Evolutionary conservation across 2,888 invertebrate genomes (phyloP).

Genomic region (Chelonus formosanus): DNA sequence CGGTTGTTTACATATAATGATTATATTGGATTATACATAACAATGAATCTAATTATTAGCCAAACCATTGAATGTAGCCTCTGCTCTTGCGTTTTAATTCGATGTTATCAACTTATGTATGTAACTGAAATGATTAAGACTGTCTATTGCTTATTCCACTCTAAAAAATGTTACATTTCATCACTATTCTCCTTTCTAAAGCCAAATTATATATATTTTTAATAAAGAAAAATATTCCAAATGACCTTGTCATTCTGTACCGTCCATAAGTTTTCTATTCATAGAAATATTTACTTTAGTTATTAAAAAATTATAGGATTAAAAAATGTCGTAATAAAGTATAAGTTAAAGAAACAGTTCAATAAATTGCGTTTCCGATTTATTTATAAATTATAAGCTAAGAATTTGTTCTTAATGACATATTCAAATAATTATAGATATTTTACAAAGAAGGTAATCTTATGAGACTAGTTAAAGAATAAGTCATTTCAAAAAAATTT

Average conservation of each 20-base stretch:
- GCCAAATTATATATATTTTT: neutral
- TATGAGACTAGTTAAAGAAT: too few species aligned
- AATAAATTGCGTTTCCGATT: too few species aligned
- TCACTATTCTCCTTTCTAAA: too few species aligned
- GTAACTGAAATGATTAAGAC: conserved; percentile 6
- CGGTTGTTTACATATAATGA: conserved; percentile 11
- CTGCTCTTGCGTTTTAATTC: neutral
- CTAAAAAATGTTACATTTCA: too few species aligned
- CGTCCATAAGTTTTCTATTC: conserved; percentile 3
- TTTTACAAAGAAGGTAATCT: too few species aligned
- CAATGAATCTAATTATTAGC: neutral
- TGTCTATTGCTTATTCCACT: neutral
- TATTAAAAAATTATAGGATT: neutral
- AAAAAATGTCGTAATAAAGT: too few species aligned
- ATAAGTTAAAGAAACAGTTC: too few species aligned
- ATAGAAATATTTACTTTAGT: neutral
- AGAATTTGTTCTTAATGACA: too few species aligned
- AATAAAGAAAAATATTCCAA: neutral
- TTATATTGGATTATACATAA: conserved; percentile 15
- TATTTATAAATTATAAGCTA: too few species aligned
- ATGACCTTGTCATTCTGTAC: conserved; percentile 5
- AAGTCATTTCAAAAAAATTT: too few species aligned
- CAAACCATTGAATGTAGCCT: too few species aligned
- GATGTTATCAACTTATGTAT: neutral
- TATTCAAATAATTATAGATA: too few species aligned